phyloP scores from a whole-genome alignment of 2,888 invertebrate genomes.

The Thereva unica region DNA sequence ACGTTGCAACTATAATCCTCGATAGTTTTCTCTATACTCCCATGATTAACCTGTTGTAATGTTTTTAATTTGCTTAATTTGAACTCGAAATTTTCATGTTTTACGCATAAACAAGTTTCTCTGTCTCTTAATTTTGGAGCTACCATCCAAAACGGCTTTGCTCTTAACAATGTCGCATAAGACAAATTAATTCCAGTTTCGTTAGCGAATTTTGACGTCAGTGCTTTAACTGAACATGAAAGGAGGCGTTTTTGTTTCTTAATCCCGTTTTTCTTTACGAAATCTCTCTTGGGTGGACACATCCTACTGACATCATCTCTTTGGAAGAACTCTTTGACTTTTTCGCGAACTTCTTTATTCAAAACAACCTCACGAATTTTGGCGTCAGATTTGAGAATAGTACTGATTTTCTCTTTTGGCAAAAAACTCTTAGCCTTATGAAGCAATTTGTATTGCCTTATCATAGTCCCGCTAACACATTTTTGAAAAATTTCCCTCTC shows the following conservation, averaged over 20 bases:
- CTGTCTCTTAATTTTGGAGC: background rate
- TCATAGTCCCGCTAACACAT: background rate
- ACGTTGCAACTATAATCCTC: too few relatives aligned
- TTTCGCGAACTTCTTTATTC: background rate
- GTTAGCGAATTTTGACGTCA: too few relatives aligned
- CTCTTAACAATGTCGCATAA: background rate
- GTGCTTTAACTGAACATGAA: too few relatives aligned
- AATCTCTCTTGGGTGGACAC: background rate
- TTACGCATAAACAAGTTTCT: background rate
- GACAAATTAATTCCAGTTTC: too few relatives aligned
- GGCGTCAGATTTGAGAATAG: too few relatives aligned
- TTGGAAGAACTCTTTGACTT: background rate
- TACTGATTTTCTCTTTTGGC: too few relatives aligned
- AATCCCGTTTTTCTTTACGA: background rate
- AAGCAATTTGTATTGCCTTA: background rate
- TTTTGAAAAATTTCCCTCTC: background rate
- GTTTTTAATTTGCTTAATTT: background rate
- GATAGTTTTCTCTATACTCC: background rate
- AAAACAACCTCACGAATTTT: too few relatives aligned
- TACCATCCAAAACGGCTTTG: conserved; percentile 1
- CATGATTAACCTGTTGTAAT: background rate
- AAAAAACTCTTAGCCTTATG: too few relatives aligned
- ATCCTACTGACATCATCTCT: background rate
- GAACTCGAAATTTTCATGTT: background rate
- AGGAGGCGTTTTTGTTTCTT: background rate